phyloP scores from a whole-genome alignment of 2,888 invertebrate species.

The Andrena praecox region DNA sequence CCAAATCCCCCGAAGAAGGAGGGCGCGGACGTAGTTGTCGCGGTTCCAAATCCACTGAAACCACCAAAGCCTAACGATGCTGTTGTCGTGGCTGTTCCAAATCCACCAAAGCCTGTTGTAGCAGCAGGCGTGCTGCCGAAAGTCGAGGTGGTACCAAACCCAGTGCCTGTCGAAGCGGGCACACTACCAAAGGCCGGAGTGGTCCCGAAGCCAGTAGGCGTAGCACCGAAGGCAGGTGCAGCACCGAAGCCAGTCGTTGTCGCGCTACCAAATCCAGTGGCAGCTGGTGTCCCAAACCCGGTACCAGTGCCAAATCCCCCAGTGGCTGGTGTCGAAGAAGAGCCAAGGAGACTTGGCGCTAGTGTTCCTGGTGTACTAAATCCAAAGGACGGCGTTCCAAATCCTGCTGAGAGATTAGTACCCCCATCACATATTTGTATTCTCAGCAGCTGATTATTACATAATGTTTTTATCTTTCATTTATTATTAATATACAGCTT shows the following conservation, averaged over 20 bases:
- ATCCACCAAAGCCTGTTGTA: conserved; percentile 72
- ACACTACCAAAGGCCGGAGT: conserved; percentile 78
- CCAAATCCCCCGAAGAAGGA: conserved; percentile 86
- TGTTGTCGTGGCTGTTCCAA: conserved; percentile 78
- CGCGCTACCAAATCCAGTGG: conserved; percentile 85
- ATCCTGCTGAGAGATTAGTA: conserved; percentile 79
- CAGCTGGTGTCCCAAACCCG: conserved; percentile 85
- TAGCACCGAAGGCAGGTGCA: conserved; percentile 62
- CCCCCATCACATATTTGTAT: neutral
- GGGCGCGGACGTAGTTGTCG: conserved; percentile 81
- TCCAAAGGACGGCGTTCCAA: conserved; percentile 84
- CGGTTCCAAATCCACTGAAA: conserved; percentile 80
- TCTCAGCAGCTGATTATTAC: neutral
- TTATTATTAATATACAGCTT: neutral
- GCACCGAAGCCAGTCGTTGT: conserved; percentile 85
- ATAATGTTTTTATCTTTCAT: neutral
- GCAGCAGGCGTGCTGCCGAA: conserved; percentile 85
- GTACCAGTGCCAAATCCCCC: conserved; percentile 85
- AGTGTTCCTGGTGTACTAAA: conserved; percentile 85
- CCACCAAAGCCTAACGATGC: conserved; percentile 77
- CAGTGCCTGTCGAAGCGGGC: conserved; percentile 78
- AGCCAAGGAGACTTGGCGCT: conserved; percentile 85
- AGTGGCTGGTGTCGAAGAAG: conserved; percentile 79
- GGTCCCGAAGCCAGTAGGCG: conserved; percentile 67
- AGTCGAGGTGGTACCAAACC: conserved; percentile 85